Base-by-base conservation (phyloP, 2,113 vertebrate species). In the Gymnarchus niloticus region DNA sequence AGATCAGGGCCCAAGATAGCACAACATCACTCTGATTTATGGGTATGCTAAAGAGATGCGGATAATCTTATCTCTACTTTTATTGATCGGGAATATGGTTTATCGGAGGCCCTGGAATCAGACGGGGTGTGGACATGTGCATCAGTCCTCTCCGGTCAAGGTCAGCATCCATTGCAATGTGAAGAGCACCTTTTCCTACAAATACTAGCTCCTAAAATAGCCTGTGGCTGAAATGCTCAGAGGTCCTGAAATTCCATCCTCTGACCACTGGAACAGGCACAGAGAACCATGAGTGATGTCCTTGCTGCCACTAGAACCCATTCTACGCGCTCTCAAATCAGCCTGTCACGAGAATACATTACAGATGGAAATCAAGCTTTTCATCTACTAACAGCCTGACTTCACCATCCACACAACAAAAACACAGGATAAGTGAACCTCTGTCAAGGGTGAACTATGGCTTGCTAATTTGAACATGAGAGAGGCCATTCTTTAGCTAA, bases 1-100 rank as follows among this genome's bases (percentile, higher is more conserved):
- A 84, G 85, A 86, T 88, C 46, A 85, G 83, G 81, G 37, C 46
- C 14, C 46, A 59, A 78, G 80, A 83, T 28, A 73, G 69, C n/a
- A 73, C 49, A 23, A 23, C 51, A 65, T 85, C 54, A 8, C 6
- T 86, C 56, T 86, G 84, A 84, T 84, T 65, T 86, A 84, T 81
- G 84, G 57, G n/a, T 83, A 56, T 83, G n/a, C 28, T 59, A 78
- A 83, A 48, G 46, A 77, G 65, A 25, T 5, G 12, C 10, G 25
- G 57, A 51, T 76, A 56, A 76, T 87, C 52, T 37, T 37, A 76
- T 81, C 61, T 73, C 46, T 59, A 23, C 56, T 9, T 49, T 14
- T 87, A 56, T 28, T 80, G 19, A 21, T 76, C 51, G 33, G 33
- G 6, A 73, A 46, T 7, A 12, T 12, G 7, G 46, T 8, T 2